Percentiles rank a stretch among this genome's conserved stretches.
Evolutionary conservation across 1,140 invertebrate genomes (phyloP).

Genomic region (Condylostylus longicornis): DNA sequence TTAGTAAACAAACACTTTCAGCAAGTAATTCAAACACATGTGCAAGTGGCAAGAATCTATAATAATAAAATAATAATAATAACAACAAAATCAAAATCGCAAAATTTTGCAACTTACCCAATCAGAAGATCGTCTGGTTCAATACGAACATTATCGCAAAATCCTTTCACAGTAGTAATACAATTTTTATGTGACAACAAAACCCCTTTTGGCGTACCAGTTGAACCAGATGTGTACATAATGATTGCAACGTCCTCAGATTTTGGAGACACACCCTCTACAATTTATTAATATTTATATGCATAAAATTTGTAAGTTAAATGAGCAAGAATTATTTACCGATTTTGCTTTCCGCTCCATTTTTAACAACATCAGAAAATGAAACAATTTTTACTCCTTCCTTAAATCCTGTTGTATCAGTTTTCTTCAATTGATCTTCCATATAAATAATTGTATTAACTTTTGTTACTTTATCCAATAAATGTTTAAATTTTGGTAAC

Average conservation of each 20-base stretch:
- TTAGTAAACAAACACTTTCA: slow-evolving; percentile 54
- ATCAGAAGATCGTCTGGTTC: slow-evolving; percentile 69
- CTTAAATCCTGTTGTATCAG: slow-evolving; percentile 51
- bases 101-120: slow-evolving; percentile 34
- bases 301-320: neutral
- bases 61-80: neutral
- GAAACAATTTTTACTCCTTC: slow-evolving; percentile 47
- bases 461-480: slow-evolving; percentile 48
- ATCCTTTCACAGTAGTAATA: slow-evolving; percentile 73
- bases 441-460: slow-evolving; percentile 75
- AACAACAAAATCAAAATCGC: neutral
- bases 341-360: slow-evolving; percentile 29
- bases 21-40: slow-evolving; percentile 91
- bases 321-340: slow-evolving; percentile 11
- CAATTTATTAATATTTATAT: slow-evolving; percentile 4
- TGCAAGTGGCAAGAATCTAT: slow-evolving; percentile 77
- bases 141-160: slow-evolving; percentile 61
- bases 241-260: slow-evolving; percentile 75
- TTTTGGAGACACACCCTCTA: slow-evolving; percentile 42
- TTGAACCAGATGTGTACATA: slow-evolving; percentile 93
- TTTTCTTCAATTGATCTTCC: slow-evolving; percentile 65
- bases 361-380: slow-evolving; percentile 41
- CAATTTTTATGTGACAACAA: slow-evolving; percentile 82
- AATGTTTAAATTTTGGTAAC: slow-evolving; percentile 72
- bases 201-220: slow-evolving; percentile 79